phyloP scores from a whole-genome alignment of 1,140 invertebrate species.

The Drosophila kurseongensis region DNA sequence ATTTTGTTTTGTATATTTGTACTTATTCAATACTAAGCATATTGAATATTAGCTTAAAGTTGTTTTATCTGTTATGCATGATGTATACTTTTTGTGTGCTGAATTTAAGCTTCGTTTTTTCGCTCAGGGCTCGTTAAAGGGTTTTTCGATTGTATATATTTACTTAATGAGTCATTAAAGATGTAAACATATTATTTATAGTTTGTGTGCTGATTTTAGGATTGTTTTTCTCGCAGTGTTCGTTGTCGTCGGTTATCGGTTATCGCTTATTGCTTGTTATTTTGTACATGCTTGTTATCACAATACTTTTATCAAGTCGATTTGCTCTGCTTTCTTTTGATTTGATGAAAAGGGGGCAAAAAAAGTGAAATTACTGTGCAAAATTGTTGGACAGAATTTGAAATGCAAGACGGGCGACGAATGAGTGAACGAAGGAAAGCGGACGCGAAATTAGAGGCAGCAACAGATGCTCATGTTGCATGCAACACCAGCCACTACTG shows the following conservation, averaged over 20 bases:
- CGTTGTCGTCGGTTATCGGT: conserved; percentile 9
- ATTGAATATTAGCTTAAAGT: not conserved
- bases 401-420: conserved; percentile 36
- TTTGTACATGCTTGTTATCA: conserved; percentile 47
- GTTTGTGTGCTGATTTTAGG: not conserved
- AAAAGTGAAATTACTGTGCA: conserved; percentile 59
- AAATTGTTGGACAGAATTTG: conserved; percentile 15
- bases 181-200: too few species aligned
- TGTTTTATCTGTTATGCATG: not conserved
- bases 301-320: conserved; percentile 29
- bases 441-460: not conserved
- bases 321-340: conserved; percentile 39
- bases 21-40: not conserved
- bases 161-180: too few species aligned
- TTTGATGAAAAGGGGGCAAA: conserved; percentile 13
- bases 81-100: not conserved
- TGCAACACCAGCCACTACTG: conserved; percentile 26
- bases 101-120: not conserved
- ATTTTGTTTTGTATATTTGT: not conserved
- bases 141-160: not conserved
- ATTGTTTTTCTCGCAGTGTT: not conserved
- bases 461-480: conserved; percentile 30
- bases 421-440: conserved; percentile 10
- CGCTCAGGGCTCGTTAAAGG: conserved; percentile 1
- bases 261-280: conserved; percentile 30